Evolutionary conservation across 2,888 invertebrate species (phyloP).

Genomic region (Subacronicta megacephala): DNA sequence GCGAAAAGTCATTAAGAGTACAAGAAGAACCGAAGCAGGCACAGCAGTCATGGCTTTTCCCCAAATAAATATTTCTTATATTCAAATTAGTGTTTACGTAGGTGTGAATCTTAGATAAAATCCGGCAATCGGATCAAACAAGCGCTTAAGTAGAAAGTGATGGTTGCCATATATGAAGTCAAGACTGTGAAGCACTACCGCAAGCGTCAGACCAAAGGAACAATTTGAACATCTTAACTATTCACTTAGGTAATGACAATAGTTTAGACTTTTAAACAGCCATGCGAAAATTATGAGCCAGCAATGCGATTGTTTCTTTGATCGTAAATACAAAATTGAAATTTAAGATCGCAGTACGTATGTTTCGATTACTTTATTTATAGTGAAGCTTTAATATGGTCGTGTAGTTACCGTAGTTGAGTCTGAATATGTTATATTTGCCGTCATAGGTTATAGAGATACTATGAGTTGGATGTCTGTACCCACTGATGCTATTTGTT

Average conservation of each 20-base stretch:
- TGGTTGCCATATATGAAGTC: slow-evolving; percentile 62
- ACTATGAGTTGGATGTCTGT: slow-evolving; percentile 48
- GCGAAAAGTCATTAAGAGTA: slow-evolving; percentile 66
- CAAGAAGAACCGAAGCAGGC: slow-evolving; percentile 62
- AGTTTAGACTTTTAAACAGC: slow-evolving; percentile 58
- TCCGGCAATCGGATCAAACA: slow-evolving; percentile 32
- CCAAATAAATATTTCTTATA: slow-evolving; percentile 72
- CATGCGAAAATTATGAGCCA: slow-evolving; percentile 68
- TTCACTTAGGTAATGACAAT: slow-evolving; percentile 64
- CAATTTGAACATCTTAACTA: slow-evolving; percentile 61
- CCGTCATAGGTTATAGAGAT: slow-evolving; percentile 34
- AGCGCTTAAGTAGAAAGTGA: slow-evolving; percentile 49
- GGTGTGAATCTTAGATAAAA: slow-evolving; percentile 31
- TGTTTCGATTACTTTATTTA: slow-evolving; percentile 34
- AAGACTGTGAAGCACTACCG: slow-evolving; percentile 59
- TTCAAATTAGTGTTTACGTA: slow-evolving; percentile 30
- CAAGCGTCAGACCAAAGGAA: slow-evolving; percentile 52
- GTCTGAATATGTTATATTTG: slow-evolving; percentile 54
- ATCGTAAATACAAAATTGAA: slow-evolving; percentile 14
- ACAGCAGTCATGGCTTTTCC: slow-evolving; percentile 74
- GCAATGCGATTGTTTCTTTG: slow-evolving; percentile 74
- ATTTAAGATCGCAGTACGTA: slow-evolving; percentile 18
- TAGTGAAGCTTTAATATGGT: slow-evolving; percentile 66
- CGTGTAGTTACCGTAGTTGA: slow-evolving; percentile 63
- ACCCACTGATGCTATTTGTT: slow-evolving; percentile 78